A percentile compares a stretch with the other conserved stretches of the same genome.
These are phyloP conservation scores for Boloria selene DNA, from an alignment of 2,888 invertebrate genomes.

Conservation along the genomic window DNA sequence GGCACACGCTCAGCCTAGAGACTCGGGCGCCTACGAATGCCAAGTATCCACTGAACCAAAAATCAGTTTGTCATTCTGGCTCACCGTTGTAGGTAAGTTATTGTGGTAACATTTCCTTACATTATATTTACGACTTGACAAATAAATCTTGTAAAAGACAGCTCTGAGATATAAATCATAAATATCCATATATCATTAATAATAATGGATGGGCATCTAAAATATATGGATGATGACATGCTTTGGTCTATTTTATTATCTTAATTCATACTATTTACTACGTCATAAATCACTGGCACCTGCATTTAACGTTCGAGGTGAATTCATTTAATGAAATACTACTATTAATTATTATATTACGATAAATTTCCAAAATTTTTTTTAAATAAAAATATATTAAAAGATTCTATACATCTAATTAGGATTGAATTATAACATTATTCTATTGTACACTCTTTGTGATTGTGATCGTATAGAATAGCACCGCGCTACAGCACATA, in stretches of 20 bases:
- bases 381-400: no score
- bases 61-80: slow-evolving; percentile 88
- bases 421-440: no score
- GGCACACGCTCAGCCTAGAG: slow-evolving; percentile 86
- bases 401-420: no score
- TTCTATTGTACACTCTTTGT: no score
- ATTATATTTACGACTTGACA: background rate
- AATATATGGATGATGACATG: background rate
- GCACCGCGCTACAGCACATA: no score
- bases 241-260: slow-evolving; percentile 2
- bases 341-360: no score
- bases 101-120: background rate
- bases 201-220: background rate
- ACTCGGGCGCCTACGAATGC: slow-evolving; percentile 95
- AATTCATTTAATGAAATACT: no score
- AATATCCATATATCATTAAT: background rate
- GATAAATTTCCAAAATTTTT: no score
- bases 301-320: no score
- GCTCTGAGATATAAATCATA: background rate
- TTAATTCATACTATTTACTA: no score
- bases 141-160: slow-evolving; percentile 11
- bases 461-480: no score
- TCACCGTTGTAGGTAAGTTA: slow-evolving; percentile 89
- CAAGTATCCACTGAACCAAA: slow-evolving; percentile 97
- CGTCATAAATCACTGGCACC: no score